Conservation (phyloP, 1,140 invertebrate species). For the Pollicipes pollicipes region DNA sequence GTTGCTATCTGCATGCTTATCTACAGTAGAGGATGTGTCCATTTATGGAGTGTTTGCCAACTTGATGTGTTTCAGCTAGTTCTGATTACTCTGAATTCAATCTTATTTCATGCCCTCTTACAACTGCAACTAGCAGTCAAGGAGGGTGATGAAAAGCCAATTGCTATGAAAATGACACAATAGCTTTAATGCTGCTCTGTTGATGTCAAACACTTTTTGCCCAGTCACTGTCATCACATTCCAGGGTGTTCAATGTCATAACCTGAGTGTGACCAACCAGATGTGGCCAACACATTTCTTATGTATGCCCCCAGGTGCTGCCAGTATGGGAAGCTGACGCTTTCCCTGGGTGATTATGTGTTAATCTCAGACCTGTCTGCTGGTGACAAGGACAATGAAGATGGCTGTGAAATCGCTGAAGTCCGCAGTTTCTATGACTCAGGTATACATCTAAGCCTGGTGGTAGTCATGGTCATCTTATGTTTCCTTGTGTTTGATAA, state of each 20-base stretch:
- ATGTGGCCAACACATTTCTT: background rate
- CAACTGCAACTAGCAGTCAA: background rate
- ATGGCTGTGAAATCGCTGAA: background rate
- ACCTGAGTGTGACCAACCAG: background rate
- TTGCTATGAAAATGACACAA: background rate
- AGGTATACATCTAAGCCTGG: background rate
- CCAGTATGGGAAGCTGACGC: background rate
- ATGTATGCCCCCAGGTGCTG: background rate
- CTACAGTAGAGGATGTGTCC: too few species aligned
- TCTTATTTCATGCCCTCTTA: background rate
- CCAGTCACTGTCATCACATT: background rate
- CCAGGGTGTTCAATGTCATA: too few species aligned
- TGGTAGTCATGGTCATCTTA: background rate
- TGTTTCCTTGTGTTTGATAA: too few species aligned
- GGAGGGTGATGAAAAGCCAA: background rate
- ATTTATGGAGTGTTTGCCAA: too few species aligned
- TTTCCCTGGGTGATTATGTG: background rate
- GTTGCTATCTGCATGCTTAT: too few species aligned
- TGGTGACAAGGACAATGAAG: background rate
- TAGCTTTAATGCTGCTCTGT: background rate
- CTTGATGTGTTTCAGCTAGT: too few species aligned
- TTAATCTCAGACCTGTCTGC: background rate
- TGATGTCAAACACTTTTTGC: too few species aligned
- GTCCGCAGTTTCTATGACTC: background rate
- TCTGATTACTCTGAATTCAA: too few species aligned